Base-by-base conservation (phyloP, 1,140 invertebrate genomes). In the Dendrolimus kikuchii region DNA sequence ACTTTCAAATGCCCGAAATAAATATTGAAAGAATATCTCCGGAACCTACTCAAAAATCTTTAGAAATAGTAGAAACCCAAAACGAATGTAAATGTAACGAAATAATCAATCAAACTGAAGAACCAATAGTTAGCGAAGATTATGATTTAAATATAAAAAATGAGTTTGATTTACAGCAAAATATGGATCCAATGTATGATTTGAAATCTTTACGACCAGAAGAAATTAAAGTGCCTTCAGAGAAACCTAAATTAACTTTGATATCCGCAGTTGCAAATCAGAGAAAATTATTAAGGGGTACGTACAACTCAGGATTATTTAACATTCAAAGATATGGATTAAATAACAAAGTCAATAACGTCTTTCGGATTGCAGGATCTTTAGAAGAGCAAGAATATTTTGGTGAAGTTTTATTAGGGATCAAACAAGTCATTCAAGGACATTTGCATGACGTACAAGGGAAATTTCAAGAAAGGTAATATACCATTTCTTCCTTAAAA, bases 311-410 rank as follows among this genome's bases (percentile, higher is more conserved):
- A 23, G 3, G 23, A 23, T 23, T 23, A 23, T 23, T 23, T 23
- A 23, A 23, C 23, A 23, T 23, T 23, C 23, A 23, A 23, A 23
- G 23, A 23, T 23, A 23, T 23, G 23, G 23, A 23, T 23, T 23
- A 23, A 23, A 23, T 23, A 23, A 23, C 23, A 23, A 23, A 23
- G 23, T 23, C 23, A 23, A 23, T 23, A 23, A 23, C 23, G 23
- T 23, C 23, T 48, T 48, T 6, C 38, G 5, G 6, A 38, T 47
- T 39, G 36, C 80, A 84, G 89, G 88, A 47, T 88, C 87, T 23
- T 53, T 88, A 53, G 90, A 91, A 68, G 91, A 94, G 64, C 92
- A 94, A 66, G 93, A 94, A 75, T 94, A 92, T 86, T 91, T 94
- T 69, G 90, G 91, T 39, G 92, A 93, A 66, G 90, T 95, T 41